Base-by-base conservation (phyloP, 2,797 vertebrate species). In the Acipenser ruthenus region DNA sequence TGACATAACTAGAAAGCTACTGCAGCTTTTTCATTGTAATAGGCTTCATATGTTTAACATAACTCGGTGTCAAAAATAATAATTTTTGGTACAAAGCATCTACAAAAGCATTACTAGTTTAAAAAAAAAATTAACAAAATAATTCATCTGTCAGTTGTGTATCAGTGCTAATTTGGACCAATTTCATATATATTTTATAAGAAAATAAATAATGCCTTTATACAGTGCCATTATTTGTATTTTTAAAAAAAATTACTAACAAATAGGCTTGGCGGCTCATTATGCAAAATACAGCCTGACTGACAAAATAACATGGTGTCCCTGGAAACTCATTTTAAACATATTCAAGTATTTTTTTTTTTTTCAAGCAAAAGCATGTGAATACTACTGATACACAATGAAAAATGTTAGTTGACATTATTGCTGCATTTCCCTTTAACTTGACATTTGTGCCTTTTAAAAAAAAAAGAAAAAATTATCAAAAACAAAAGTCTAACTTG, bases 121-220 rank as follows among this genome's bases (percentile, higher is more conserved):
- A 92, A 90, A 90, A 85, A 80, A 89, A 87, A 89, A 82, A 88
- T 85, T 86, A 92, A 87, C 86, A 91, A 90, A 91, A 91, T 86
- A 88, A 88, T 62, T 69, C 68, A 87, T 88, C 82, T 80, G 82
- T 89, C 87, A 90, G 88, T 88, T 91, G 85, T 88, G 87, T 84
- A 88, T 89, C 88, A 87, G 78, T 91, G 89, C 90, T 89, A 86
- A 81, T 92, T 92, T 93, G 88, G 90, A 91, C 86, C 80, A 78
- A 89, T 91, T 92, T 84, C 90, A 92, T 89, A 91, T 89, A 76
- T 74, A 72, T 88, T 89, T 93, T 91, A 90, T 91, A 93, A 93
- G 86, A 91, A 91, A 94, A 95, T 93, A 93, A 94, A 94, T 94
- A 93, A 94, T 91, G 90, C 87, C 88, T 89, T 93, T 93, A 90